Conservation (phyloP, 2,797 vertebrate genomes). For the Tarsius wallacei region DNA sequence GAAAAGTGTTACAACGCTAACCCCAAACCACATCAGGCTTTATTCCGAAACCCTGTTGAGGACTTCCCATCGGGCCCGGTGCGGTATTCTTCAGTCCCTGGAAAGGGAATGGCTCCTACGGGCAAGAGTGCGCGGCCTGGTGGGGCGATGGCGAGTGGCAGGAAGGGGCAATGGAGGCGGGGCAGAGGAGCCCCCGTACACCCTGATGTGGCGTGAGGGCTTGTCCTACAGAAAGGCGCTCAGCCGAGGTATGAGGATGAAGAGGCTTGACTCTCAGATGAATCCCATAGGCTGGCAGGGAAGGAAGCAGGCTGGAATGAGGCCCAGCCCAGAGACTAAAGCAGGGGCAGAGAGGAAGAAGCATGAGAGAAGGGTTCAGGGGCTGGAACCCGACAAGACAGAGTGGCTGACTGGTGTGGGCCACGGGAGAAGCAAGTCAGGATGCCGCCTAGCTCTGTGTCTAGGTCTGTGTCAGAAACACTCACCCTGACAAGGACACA, state of each 20-base stretch:
- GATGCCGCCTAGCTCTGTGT: not conserved
- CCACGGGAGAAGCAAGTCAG: not conserved
- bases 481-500: not conserved
- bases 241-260: not conserved
- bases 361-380: not conserved
- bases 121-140: constrained; percentile 66
- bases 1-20: not conserved
- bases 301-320: not conserved
- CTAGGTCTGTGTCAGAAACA: not conserved
- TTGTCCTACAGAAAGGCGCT: not conserved
- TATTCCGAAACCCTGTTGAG: not conserved
- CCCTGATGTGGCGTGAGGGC: not conserved
- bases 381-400: not conserved
- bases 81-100: not conserved
- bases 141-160: not conserved
- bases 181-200: not conserved
- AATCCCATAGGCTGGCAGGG: not conserved
- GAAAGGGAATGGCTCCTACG: not conserved
- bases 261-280: not conserved
- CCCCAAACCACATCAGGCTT: not conserved
- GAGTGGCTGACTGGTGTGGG: not conserved
- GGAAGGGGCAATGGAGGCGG: not conserved
- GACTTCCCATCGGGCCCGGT: not conserved
- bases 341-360: not conserved
- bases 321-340: not conserved